phyloP scores from a whole-genome alignment of 2,113 vertebrate genomes.

The Sylvietta virens region DNA sequence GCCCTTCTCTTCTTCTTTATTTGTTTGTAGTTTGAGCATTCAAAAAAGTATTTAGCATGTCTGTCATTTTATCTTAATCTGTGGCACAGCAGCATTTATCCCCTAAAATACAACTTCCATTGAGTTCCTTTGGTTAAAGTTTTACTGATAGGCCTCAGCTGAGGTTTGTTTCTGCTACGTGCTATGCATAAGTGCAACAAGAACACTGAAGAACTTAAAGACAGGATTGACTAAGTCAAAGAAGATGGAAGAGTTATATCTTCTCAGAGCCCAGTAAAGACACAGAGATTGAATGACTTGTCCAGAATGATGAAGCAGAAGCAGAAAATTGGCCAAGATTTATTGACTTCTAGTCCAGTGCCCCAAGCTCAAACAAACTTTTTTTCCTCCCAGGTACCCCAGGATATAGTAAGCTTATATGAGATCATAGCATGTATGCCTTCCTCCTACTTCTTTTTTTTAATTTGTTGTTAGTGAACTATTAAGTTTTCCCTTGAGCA shows the following conservation, averaged over 20 bases:
- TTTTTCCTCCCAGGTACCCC: neutral
- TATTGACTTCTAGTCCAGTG: neutral
- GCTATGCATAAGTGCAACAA: neutral
- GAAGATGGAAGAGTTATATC: neutral
- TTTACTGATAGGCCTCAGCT: neutral
- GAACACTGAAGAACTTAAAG: neutral
- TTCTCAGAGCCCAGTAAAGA: neutral
- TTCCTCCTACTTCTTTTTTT: neutral
- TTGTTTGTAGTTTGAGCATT: neutral
- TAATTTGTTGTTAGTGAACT: neutral
- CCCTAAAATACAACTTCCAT: neutral
- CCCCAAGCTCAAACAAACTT: neutral
- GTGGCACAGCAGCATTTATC: neutral
- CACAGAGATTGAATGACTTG: neutral
- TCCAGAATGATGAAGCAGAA: constrained; percentile 6
- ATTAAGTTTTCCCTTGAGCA: neutral
- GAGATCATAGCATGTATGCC: neutral
- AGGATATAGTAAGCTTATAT: neutral
- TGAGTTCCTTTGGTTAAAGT: neutral
- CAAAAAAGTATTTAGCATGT: neutral
- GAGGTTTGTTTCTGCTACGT: neutral
- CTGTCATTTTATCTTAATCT: neutral
- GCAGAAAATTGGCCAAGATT: neutral
- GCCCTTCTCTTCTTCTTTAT: neutral
- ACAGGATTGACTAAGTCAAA: neutral